Evolutionary conservation across 2,113 vertebrate genomes (phyloP), one percentile per base, ranked within the genome.

Genomic region (Urocynchramus pylzowi): DNA sequence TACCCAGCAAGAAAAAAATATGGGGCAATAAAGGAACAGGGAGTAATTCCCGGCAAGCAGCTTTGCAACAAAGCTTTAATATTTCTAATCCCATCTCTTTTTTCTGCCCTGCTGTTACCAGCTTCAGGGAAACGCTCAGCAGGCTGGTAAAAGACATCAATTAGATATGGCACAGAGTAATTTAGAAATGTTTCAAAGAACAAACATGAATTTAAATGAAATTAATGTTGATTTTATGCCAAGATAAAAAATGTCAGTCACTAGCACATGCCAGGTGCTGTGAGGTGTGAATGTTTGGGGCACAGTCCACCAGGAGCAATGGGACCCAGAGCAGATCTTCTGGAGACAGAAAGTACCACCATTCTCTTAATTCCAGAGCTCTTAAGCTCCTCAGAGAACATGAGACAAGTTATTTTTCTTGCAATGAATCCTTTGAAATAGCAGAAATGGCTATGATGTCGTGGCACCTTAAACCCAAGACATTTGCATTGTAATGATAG

Each of bases 261-360:
- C 35, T 9, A 69, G 41, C 41, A 61, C 76, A 63, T 4, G 42
- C 26, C 41, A 47, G 54, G 20, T 13, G 50, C 78, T 57, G 73
- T 5, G 4, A n/a, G 27, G n/a, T 3, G 30, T 2, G 22, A 39
- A 30, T 7, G 5, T 7, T 2, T 3, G 5, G 45, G 42, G 42
- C 22, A 20, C 60, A 68, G 39, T 16, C 21, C 57, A 90, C 8
- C 37, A n/a, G 2, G 11, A 56, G 27, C 31, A 35, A 7, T 4
- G 35, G 35, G 31, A 84, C 10, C 31, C 54, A 54, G 2, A n/a
- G 35, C n/a, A 80, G 53, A 56, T n/a, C 23, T 13, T 27, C 67
- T 20, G 28, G 0, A n/a, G 49, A 41, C 5, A 65, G 45, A 33
- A 59, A 67, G 10, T 8, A 27, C 22, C 37, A 4, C 4, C 47